A percentile compares a stretch with the other conserved stretches of the same genome.
These are phyloP conservation scores for Thereva unica DNA, from an alignment of 2,888 invertebrate genomes.

Conservation along the genomic window DNA sequence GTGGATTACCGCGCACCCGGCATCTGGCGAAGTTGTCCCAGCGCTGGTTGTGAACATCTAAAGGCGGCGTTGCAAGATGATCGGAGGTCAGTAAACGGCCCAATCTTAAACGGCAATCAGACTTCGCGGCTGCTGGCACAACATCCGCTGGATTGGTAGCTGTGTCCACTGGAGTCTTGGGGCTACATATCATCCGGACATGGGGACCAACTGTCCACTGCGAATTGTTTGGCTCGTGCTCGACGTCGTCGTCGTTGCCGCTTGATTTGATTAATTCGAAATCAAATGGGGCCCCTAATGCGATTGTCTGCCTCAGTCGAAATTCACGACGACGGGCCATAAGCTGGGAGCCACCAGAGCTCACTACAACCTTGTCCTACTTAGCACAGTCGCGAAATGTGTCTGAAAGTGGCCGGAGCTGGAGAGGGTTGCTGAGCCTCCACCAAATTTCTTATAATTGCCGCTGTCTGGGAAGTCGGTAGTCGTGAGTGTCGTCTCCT, in stretches of 20 bases:
- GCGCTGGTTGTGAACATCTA: too few relatives aligned
- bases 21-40: too few relatives aligned
- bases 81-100: too few relatives aligned
- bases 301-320: slow-evolving; percentile 31
- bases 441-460: slow-evolving; percentile 3
- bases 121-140: slow-evolving; percentile 22
- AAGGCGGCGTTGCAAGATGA: too few relatives aligned
- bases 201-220: slow-evolving; percentile 7
- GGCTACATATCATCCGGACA: background rate
- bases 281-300: slow-evolving; percentile 35
- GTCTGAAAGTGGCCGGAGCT: too few relatives aligned
- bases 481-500: background rate
- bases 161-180: background rate
- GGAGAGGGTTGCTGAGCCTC: background rate
- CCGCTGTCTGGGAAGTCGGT: slow-evolving; percentile 10
- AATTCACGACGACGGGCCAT: slow-evolving; percentile 16
- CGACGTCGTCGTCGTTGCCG: slow-evolving; percentile 31
- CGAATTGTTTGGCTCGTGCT: slow-evolving; percentile 30
- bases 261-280: slow-evolving; percentile 33
- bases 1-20: too few relatives aligned
- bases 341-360: slow-evolving; percentile 2
- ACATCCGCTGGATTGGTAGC: slow-evolving; percentile 4
- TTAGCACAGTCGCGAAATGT: too few relatives aligned
- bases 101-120: slow-evolving; percentile 32
- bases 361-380: too few relatives aligned